Conservation (phyloP, 2,888 invertebrate species). For the Drosophila macrospina region DNA sequence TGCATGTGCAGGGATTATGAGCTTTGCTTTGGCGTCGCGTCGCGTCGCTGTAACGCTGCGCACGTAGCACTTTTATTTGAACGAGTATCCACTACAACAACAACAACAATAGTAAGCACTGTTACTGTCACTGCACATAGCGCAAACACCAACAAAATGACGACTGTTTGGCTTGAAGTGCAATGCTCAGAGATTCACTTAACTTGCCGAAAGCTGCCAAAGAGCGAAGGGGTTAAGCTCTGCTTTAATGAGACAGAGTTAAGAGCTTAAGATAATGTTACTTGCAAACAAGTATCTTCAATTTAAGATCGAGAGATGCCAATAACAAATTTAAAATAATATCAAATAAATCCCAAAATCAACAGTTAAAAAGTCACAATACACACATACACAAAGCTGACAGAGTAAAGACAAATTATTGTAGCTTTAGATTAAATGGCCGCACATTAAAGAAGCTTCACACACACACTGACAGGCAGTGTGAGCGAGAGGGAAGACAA, state of each 20-base stretch:
- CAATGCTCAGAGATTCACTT: slow-evolving; percentile 59
- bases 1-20: slow-evolving; percentile 34
- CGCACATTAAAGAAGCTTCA: slow-evolving; percentile 68
- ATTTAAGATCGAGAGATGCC: neutral
- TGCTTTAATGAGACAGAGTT: slow-evolving; percentile 18
- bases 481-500: slow-evolving; percentile 2
- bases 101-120: slow-evolving; percentile 8
- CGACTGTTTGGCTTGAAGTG: slow-evolving; percentile 54
- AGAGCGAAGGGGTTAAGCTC: slow-evolving; percentile 17
- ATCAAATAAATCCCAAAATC: slow-evolving; percentile 15
- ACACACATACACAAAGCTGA: slow-evolving; percentile 22
- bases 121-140: slow-evolving; percentile 2
- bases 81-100: slow-evolving; percentile 10
- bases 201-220: slow-evolving; percentile 14
- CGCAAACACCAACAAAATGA: slow-evolving; percentile 27
- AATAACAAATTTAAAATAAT: neutral
- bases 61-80: slow-evolving; percentile 22
- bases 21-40: slow-evolving; percentile 29
- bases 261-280: neutral
- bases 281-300: neutral
- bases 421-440: slow-evolving; percentile 69
- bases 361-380: slow-evolving; percentile 34
- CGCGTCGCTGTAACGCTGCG: slow-evolving; percentile 14
- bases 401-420: slow-evolving; percentile 57
- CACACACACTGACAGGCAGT: neutral